Base-by-base conservation (phyloP, 2,797 vertebrate genomes). In the Takifugu ocellatus region DNA sequence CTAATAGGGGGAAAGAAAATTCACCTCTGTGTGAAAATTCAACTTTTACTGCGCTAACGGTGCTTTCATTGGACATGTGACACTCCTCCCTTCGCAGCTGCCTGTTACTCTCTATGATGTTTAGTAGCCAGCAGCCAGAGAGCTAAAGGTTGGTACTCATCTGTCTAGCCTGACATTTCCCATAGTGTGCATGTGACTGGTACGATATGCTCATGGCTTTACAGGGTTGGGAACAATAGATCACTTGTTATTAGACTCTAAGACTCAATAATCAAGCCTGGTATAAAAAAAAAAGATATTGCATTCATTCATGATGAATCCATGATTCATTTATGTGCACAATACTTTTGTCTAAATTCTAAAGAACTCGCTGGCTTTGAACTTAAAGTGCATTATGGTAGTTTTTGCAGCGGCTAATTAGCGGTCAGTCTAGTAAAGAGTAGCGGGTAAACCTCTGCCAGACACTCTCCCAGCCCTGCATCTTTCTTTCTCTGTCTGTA, bases 401-500 rank as follows among this genome's bases (percentile, higher is more conserved):
- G 21, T 17, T 49, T 10, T 56, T n/a, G 54, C 29, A 17, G 21
- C 61, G 24, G 11, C 16, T 27, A 63, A 59, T 10, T 49, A 12
- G 52, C 52, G 58, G 56, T 62, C n/a, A 36, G 45, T 43, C 55
- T n/a, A 31, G 48, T 31, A 56, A 55, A 55, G 21, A 53, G 47
- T 21, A 62, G n/a, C 14, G n/a, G 42, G 27, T 50, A 21, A 54
- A 12, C 55, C 49, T 75, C 73, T 65, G 44, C 63, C 66, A 74
- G 60, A 55, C 64, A 50, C 68, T 72, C 63, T 81, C 77, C 83
- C 78, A 82, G 68, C 79, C 82, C 84, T 84, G 80, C 76, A 75
- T 76, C 79, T 85, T 78, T 68, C 83, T 83, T 85, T 84, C 70
- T 79, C 78, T 88, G 82, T 89, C 84, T 82, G 84, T 89, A 84